Evolutionary conservation across 1,140 invertebrate genomes (phyloP).

Genomic region (Marisa cornuarietis): DNA sequence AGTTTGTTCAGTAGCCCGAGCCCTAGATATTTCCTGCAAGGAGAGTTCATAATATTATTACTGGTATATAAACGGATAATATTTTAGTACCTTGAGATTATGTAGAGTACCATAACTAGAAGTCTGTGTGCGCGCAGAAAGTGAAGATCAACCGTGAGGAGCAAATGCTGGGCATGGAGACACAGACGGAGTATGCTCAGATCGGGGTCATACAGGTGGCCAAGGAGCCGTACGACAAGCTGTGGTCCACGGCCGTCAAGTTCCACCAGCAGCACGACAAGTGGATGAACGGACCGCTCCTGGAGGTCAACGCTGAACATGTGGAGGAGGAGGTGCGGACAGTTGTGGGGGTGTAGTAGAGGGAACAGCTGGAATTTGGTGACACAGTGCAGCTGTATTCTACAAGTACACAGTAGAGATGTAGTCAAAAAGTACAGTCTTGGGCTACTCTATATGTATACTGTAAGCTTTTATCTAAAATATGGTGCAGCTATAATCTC

Average conservation of each 20-base stretch:
- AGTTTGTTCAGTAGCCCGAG: too few relatives aligned
- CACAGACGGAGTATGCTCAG: conserved; percentile 79
- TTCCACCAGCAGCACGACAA: conserved; percentile 83
- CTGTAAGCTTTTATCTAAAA: too few relatives aligned
- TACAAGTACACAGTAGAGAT: too few relatives aligned
- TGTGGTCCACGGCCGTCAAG: conserved; percentile 88
- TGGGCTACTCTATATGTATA: too few relatives aligned
- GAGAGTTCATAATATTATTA: too few relatives aligned
- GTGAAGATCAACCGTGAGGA: conserved; percentile 77
- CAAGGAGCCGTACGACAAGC: conserved; percentile 87
- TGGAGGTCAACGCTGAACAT: conserved; percentile 81
- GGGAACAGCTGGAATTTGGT: too few relatives aligned
- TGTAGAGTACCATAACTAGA: not conserved
- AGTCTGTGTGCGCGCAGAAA: conserved; percentile 49
- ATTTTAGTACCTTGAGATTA: not conserved
- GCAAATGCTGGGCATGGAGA: conserved; percentile 83
- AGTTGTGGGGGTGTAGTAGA: too few relatives aligned
- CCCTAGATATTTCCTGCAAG: too few relatives aligned
- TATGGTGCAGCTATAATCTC: too few relatives aligned
- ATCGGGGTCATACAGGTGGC: conserved; percentile 78
- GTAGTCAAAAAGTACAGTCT: too few relatives aligned
- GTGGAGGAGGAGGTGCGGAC: conserved; percentile 73
- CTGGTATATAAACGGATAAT: not conserved
- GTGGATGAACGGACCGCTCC: conserved; percentile 78
- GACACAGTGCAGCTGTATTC: too few relatives aligned